Conservation (phyloP, 2,797 vertebrate species). For the Enteromius treurensis region DNA sequence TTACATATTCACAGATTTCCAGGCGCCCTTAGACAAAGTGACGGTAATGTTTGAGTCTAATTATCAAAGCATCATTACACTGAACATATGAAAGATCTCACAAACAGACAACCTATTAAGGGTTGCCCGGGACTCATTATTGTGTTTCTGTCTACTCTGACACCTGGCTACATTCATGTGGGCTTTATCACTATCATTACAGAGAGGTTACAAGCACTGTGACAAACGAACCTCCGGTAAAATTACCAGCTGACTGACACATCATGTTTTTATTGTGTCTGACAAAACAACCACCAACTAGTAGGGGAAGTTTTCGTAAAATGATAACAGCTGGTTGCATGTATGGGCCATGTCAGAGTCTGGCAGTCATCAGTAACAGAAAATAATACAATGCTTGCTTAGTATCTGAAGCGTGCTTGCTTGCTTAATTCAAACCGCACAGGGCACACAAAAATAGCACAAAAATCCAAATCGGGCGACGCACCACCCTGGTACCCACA, state of each 20-base stretch:
- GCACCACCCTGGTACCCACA: slow-evolving; percentile 37
- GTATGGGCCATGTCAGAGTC: not conserved
- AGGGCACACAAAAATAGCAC: slow-evolving; percentile 12
- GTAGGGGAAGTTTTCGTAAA: slow-evolving; percentile 7
- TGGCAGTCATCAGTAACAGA: slow-evolving; percentile 10
- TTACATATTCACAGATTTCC: slow-evolving; percentile 8
- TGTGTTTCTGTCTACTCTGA: slow-evolving; percentile 17
- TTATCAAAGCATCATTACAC: slow-evolving; percentile 14
- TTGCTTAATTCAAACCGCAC: not conserved
- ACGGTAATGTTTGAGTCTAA: not conserved
- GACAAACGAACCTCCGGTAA: slow-evolving; percentile 8
- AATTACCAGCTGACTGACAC: slow-evolving; percentile 7
- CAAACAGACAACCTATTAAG: slow-evolving; percentile 22
- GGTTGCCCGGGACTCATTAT: slow-evolving; percentile 27
- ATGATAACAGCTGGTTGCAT: slow-evolving; percentile 7
- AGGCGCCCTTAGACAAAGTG: not conserved
- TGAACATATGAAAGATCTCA: slow-evolving; percentile 17
- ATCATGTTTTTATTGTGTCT: slow-evolving; percentile 7
- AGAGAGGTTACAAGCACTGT: slow-evolving; percentile 7
- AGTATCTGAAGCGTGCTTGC: not conserved
- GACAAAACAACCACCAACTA: slow-evolving; percentile 16
- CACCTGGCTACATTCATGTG: slow-evolving; percentile 16
- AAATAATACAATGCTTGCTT: slow-evolving; percentile 16
- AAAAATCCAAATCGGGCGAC: slow-evolving; percentile 8
- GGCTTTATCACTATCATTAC: slow-evolving; percentile 15